phyloP scores from a whole-genome alignment of 2,113 vertebrate species.

The Clarias batrachus region DNA sequence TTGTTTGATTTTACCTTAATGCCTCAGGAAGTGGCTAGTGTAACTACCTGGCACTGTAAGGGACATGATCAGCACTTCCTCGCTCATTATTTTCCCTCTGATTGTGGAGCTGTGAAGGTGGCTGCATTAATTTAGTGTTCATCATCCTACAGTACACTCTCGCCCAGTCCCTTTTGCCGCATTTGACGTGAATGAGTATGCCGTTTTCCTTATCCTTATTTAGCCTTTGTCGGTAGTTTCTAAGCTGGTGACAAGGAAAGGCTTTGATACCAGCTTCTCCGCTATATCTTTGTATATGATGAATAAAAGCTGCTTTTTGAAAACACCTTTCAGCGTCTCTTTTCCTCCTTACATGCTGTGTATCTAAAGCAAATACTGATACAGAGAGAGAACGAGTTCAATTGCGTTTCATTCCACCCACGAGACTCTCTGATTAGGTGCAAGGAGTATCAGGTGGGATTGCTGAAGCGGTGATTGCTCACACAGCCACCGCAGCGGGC shows the following conservation, averaged over 20 bases:
- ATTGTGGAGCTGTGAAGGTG: constrained; percentile 26
- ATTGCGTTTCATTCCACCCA: constrained; percentile 5
- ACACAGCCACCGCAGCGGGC: constrained; percentile 15
- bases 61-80: constrained; percentile 18
- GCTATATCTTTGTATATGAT: constrained; percentile 5
- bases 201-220: constrained; percentile 15
- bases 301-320: constrained; percentile 9
- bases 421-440: constrained; percentile 12
- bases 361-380: not conserved
- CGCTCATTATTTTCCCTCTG: constrained; percentile 30
- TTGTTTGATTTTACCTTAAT: constrained; percentile 29
- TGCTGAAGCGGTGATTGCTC: constrained; percentile 17
- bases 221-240: not conserved
- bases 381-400: constrained; percentile 1
- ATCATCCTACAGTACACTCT: not conserved
- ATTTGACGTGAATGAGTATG: constrained; percentile 30
- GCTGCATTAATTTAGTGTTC: constrained; percentile 26
- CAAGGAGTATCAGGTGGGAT: constrained; percentile 22
- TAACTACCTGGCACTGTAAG: not conserved
- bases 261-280: constrained; percentile 1
- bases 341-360: not conserved
- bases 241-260: not conserved
- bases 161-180: not conserved
- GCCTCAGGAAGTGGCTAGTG: constrained; percentile 6
- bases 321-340: not conserved